Conservation (phyloP, 2,888 invertebrate species). For the Apantesis nais region DNA sequence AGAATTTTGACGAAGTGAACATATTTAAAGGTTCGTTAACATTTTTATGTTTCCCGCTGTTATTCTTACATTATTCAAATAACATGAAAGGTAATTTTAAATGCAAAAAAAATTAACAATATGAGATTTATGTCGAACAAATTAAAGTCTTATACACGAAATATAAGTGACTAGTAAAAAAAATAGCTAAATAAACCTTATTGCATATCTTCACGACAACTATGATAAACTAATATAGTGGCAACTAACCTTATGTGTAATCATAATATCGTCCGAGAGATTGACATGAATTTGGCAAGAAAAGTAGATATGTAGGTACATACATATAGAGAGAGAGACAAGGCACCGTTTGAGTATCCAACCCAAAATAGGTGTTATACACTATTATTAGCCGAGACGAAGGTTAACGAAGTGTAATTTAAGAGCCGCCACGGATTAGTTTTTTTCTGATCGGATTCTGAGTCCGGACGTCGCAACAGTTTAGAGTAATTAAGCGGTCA, state of each 20-base stretch:
- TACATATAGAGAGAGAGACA: constrained; percentile 80
- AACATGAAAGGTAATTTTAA: constrained; percentile 52
- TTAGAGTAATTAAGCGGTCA: constrained; percentile 79
- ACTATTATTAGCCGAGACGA: constrained; percentile 61
- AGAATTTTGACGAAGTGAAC: constrained; percentile 25
- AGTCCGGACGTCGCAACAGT: constrained; percentile 67
- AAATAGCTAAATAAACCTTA: constrained; percentile 50
- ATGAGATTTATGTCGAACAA: constrained; percentile 53
- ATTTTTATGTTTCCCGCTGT: constrained; percentile 48
- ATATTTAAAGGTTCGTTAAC: constrained; percentile 55
- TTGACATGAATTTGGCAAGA: constrained; percentile 76
- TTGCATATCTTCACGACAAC: constrained; percentile 31
- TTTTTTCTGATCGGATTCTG: constrained; percentile 67
- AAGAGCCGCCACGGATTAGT: constrained; percentile 68
- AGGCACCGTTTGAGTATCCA: constrained; percentile 52
- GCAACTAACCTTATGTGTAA: constrained; percentile 41
- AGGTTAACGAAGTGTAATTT: constrained; percentile 71
- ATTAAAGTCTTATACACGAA: constrained; percentile 48
- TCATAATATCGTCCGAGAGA: constrained; percentile 47
- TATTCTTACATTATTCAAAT: constrained; percentile 25
- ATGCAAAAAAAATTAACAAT: constrained; percentile 55
- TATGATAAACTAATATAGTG: constrained; percentile 28
- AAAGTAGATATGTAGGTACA: constrained; percentile 43
- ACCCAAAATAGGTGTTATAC: constrained; percentile 49
- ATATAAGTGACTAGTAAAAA: constrained; percentile 62